These are phyloP conservation scores for Tillus elongatus DNA, from an alignment of 2,888 invertebrate species.

Conservation along the genomic window DNA sequence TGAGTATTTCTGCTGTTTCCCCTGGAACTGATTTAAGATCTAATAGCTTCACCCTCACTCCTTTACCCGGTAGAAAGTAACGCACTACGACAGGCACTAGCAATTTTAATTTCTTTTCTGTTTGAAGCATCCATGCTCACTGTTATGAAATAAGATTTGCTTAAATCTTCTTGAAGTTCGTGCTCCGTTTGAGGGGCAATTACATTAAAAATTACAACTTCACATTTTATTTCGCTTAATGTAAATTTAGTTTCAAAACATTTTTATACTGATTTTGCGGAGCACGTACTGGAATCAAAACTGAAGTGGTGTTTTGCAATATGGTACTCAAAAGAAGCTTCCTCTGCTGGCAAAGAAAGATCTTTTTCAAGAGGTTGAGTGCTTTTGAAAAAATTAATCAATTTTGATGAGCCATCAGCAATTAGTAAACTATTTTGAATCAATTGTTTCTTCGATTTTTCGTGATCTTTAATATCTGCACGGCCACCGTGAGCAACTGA, in stretches of 20 bases:
- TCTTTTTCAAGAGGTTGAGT: constrained; percentile 4
- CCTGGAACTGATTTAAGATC: constrained; percentile 12
- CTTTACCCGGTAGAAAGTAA: constrained; percentile 23
- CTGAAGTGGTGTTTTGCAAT: constrained; percentile 9
- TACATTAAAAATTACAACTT: constrained; percentile 14
- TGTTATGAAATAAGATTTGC: constrained; percentile 19
- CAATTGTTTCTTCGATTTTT: constrained; percentile 8
- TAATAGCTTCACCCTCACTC: constrained; percentile 20
- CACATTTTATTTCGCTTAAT: too few relatives aligned
- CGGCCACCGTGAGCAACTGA: constrained; percentile 6
- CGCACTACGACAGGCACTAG: constrained; percentile 26
- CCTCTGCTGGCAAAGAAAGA: constrained; percentile 8
- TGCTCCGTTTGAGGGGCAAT: constrained; percentile 13
- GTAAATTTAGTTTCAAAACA: too few relatives aligned
- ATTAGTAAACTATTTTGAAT: constrained; percentile 1
- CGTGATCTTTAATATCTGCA: constrained; percentile 6
- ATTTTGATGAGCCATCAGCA: constrained; percentile 6
- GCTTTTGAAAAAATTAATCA: constrained; percentile 5
- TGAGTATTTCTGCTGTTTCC: constrained; percentile 14
- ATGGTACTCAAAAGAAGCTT: constrained; percentile 11
- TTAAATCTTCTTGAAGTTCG: constrained; percentile 18
- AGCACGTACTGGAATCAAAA: constrained; percentile 14
- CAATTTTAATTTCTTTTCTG: constrained; percentile 22
- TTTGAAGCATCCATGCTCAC: constrained; percentile 26
- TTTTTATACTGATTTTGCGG: too few relatives aligned